phyloP scores from a whole-genome alignment of 2,113 vertebrate species.

The Tyto alba region DNA sequence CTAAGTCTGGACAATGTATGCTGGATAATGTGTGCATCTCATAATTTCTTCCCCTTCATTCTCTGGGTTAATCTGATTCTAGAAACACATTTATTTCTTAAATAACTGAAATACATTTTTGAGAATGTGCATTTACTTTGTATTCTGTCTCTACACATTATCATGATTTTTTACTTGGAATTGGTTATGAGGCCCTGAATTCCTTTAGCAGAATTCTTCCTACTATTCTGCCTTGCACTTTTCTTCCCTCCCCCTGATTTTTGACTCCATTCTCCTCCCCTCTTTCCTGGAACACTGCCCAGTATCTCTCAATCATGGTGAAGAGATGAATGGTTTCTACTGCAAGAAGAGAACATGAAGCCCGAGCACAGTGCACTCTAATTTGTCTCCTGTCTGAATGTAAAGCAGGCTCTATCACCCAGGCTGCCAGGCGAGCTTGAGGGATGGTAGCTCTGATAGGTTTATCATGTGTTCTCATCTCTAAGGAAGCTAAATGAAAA shows the following conservation, averaged over 20 bases:
- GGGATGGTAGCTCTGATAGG: slow-evolving; percentile 66
- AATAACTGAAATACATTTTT: neutral
- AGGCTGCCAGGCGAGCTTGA: slow-evolving; percentile 61
- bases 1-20: neutral
- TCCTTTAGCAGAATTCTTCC: neutral
- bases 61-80: neutral
- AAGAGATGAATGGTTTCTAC: slow-evolving; percentile 27
- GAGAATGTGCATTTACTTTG: neutral
- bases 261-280: neutral
- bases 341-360: slow-evolving; percentile 26
- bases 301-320: slow-evolving; percentile 21
- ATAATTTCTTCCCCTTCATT: neutral
- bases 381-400: slow-evolving; percentile 58
- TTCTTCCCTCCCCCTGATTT: neutral
- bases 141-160: neutral
- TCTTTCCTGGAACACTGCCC: neutral
- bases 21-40: neutral
- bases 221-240: neutral
- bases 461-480: slow-evolving; percentile 73
- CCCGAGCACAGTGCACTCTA: neutral
- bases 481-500: slow-evolving; percentile 61
- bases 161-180: neutral
- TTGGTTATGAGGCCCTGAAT: neutral
- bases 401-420: slow-evolving; percentile 48
- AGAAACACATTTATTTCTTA: neutral